Base-by-base conservation (phyloP, 2,888 invertebrate species). In the Acanthosoma haemorrhoidale region DNA sequence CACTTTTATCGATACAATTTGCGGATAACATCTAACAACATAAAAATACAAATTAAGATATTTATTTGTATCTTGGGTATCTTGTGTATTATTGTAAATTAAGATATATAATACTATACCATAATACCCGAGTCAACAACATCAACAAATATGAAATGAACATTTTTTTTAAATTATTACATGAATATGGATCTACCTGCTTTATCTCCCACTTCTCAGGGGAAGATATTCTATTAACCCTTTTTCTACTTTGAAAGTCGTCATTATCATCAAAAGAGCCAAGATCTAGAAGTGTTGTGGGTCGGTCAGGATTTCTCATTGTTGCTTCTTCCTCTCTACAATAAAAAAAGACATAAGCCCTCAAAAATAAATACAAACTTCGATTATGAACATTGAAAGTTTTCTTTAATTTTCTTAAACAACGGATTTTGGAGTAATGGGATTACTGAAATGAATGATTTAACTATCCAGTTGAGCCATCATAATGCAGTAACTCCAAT, bases 171-270 rank as follows among this genome's bases (percentile, higher is more conserved):
- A 63, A 66, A 36, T 16, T 21, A 15, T 36, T 13, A 39, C 13
- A 32, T 43, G 61, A 68, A 32, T 59, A 16, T 34, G 2, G 58
- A 39, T 43, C 58, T 78, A 85, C 88, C 82, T 96, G 97, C 78
- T 96, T 95, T 74, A 96, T 90, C 82, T 98, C 98, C 97, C 97
- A 98, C 66, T 91, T 85, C 80, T 99, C 98, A 0, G 97, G 98
- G 60, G 96, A 96, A 0, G 96, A 96, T 73, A 98, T 89, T 73
- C 96, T 84, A 34, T 95, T 93, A 64, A 94, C 92, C 16, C 93
- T 84, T 79, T 94, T 93, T 21, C 91, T 83, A 57, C 80, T 79
- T 34, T 89, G 88, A 75, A 88, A 88, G 77, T 90, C 90, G 76
- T 93, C 93, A 73, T 91, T 91, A 15, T 91, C 89, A 72, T 89